Evolutionary conservation across 2,888 invertebrate genomes (phyloP), one percentile per base, ranked within the genome.

Genomic region (Aphodius granarius): DNA sequence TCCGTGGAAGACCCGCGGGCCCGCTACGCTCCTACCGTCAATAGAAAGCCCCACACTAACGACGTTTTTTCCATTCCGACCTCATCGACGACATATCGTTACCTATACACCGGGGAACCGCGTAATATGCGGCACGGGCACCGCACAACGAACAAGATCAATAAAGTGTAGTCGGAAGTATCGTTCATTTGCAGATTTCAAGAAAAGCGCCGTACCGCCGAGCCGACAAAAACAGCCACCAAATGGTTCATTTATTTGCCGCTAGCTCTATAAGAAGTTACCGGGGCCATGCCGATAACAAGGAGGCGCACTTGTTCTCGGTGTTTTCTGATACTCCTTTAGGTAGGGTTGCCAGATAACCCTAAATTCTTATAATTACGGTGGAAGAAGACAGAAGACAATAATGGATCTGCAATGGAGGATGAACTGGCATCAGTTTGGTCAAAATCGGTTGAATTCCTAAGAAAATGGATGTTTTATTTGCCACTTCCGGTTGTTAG

Each of bases 201-300:
- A 76, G 76, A 76, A 74, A 71, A 66, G 76, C 74, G 66, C 22
- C 21, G 21, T 68, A 22, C 68, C 21, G 68, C 18, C 72, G 71
- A 18, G 22, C 18, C 18, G n/a, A 43, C 21, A 62, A 71, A 73
- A 73, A 75, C 72, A 75, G 62, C 43, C 75, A 17, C 70, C 74
- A 74, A 76, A 76, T 76, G 76, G 76, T 74, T 76, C 76, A 76
- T 76, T 74, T 76, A 76, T 76, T 76, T 73, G 74, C 71, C 73
- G 76, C 65, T 76, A 71, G 76, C 73, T 76, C 73, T 76, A 76
- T 76, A 76, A 76, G 73, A 76, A 76, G 71, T 73, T 73, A 76
- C 73, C 23, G 71, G 65, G 68, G 75, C 63, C 76, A 76, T 66
- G 75, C 73, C n/a, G 75, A 75, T 78, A 77, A 77, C 78, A 73